Base-by-base conservation (phyloP, 2,888 invertebrate genomes). In the Apeira syringaria region DNA sequence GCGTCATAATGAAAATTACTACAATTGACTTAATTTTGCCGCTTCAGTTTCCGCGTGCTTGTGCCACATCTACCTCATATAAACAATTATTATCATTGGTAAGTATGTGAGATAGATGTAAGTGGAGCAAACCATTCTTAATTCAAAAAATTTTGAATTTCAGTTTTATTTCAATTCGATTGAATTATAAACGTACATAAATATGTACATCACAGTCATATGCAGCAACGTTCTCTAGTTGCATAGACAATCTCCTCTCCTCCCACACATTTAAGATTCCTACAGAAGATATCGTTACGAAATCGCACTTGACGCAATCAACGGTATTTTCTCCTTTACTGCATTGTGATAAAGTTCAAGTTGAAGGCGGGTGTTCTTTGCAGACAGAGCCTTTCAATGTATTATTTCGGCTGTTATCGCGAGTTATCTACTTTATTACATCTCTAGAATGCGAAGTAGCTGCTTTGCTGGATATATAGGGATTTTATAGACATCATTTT, bases 321-420 rank as follows among this genome's bases (percentile, higher is more conserved):
- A 28, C 7, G 44, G 44, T 34, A 48, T 43, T 40, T 40, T 20
- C 42, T 33, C 27, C 50, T 47, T 51, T 53, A 50, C 30, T 3
- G 8, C 30, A 5, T 8, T 6, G 37, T 24, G 6, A 50, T 56
- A 53, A 53, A 51, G 56, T 46, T 48, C 44, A 44, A 32, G 50
- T 45, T 48, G 29, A 26, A 45, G 39, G 11, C 24, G 29, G 35
- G 32, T 46, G 37, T 50, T 53, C 43, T 46, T 59, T 63, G 58
- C 57, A 53, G 53, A 59, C 57, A 53, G 53, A 59, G 57, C 61
- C 60, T 62, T 65, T 64, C 61, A 64, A 64, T 68, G 63, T 65
- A 64, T 61, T 66, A 65, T 67, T 51, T 63, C 53, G 59, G 59
- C 54, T 61, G 60, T 63, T 68, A 68, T 64, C 59, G 56, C 39